Evolutionary conservation across 2,113 vertebrate species (phyloP).

Genomic region (Columba livia): DNA sequence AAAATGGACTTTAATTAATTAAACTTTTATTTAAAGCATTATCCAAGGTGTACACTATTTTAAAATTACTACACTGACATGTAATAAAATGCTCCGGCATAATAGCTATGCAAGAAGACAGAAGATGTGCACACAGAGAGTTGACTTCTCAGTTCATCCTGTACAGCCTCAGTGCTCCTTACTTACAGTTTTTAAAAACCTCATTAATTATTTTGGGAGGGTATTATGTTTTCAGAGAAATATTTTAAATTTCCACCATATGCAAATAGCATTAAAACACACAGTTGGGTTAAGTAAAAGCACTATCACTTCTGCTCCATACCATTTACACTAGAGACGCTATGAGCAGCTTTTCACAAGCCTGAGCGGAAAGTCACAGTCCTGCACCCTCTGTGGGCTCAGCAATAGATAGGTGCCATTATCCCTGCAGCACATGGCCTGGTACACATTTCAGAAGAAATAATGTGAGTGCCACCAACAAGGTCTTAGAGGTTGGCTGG

Average conservation of each 20-base stretch:
- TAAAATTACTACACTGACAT: neutral
- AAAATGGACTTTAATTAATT: neutral
- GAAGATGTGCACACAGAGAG: neutral
- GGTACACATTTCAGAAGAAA: neutral
- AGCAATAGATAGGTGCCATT: neutral
- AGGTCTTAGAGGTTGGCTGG: neutral
- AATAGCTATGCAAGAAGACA: neutral
- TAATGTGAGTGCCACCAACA: neutral
- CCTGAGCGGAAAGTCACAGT: neutral
- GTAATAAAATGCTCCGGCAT: neutral
- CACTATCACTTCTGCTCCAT: neutral
- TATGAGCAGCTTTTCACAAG: neutral
- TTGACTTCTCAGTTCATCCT: neutral
- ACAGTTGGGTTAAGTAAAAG: neutral
- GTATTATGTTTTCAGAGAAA: neutral
- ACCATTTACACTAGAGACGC: neutral
- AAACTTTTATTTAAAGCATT: neutral
- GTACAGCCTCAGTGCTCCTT: neutral
- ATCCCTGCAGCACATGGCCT: neutral
- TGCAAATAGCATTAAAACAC: neutral
- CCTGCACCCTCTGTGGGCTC: neutral
- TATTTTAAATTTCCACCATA: neutral
- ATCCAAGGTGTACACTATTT: neutral
- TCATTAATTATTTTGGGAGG: neutral
- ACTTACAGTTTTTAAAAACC: neutral